These are phyloP conservation scores for Gopherus evgoodei DNA, from an alignment of 2,113 vertebrate species.

Conservation along the genomic window DNA sequence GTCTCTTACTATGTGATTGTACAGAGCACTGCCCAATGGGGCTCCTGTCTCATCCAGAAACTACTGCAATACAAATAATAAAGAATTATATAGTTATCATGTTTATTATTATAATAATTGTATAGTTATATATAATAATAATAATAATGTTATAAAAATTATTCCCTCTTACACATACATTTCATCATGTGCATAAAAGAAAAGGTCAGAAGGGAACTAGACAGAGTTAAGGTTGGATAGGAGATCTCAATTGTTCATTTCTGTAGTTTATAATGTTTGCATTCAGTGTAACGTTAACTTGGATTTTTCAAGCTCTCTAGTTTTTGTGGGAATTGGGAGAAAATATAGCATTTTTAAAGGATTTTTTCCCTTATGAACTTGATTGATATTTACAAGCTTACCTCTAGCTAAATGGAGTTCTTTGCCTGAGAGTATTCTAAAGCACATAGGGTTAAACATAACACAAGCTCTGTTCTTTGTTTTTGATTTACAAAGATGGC, in stretches of 20 bases:
- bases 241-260: background rate
- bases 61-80: background rate
- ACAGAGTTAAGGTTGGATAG: background rate
- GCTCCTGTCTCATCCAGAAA: background rate
- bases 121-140: too few relatives aligned
- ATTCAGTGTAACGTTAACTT: background rate
- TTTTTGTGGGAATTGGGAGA: background rate
- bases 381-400: background rate
- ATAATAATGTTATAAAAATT: background rate
- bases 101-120: too few relatives aligned
- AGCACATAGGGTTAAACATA: background rate
- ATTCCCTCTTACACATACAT: background rate
- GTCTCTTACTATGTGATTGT: background rate
- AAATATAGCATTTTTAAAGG: background rate
- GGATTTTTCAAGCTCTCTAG: background rate
- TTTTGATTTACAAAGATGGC: background rate
- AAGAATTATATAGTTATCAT: background rate
- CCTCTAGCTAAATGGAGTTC: background rate
- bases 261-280: background rate
- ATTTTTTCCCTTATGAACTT: background rate
- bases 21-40: background rate
- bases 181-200: background rate
- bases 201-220: background rate
- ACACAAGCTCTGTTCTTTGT: background rate
- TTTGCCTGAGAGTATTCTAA: background rate